Conservation (phyloP, 1,140 invertebrate species). For the Orchesella cincta region DNA sequence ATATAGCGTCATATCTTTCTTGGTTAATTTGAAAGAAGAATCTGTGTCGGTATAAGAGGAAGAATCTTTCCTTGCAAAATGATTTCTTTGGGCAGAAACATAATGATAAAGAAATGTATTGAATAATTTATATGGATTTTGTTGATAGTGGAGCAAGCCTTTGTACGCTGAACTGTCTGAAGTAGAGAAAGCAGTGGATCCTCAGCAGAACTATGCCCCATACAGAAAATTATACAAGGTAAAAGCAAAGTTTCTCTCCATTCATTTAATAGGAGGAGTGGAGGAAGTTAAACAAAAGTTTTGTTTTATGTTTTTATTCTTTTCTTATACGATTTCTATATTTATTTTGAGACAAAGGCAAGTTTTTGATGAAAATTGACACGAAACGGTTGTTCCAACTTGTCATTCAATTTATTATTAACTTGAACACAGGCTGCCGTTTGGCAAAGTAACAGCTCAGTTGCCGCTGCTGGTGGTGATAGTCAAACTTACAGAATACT, state of each 20-base stretch:
- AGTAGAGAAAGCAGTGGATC: constrained; percentile 27
- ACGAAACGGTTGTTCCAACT: not conserved
- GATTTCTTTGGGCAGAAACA: too few relatives aligned
- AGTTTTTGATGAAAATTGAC: constrained; percentile 1
- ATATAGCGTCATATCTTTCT: too few relatives aligned
- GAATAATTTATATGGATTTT: too few relatives aligned
- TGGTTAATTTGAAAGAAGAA: too few relatives aligned
- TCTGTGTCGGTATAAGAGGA: too few relatives aligned
- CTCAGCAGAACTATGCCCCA: constrained; percentile 7
- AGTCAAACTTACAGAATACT: constrained; percentile 74
- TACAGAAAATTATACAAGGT: constrained; percentile 23
- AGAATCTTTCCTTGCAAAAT: too few relatives aligned
- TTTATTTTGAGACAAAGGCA: not conserved
- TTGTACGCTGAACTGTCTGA: constrained; percentile 6
- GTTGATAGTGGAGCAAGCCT: constrained; percentile 13
- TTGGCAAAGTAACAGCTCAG: constrained; percentile 68
- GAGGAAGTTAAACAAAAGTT: too few relatives aligned
- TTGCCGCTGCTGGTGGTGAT: constrained; percentile 67
- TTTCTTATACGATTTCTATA: not conserved
- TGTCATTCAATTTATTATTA: constrained; percentile 7
- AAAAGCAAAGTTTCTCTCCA: constrained; percentile 9
- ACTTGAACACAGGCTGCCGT: constrained; percentile 72
- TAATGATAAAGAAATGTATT: too few relatives aligned
- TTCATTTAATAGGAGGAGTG: not conserved
- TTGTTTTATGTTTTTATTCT: not conserved